Evolutionary conservation across 2,797 vertebrate genomes (phyloP), one percentile per base, ranked within the genome.

Genomic region (Pangasius larnaudii): DNA sequence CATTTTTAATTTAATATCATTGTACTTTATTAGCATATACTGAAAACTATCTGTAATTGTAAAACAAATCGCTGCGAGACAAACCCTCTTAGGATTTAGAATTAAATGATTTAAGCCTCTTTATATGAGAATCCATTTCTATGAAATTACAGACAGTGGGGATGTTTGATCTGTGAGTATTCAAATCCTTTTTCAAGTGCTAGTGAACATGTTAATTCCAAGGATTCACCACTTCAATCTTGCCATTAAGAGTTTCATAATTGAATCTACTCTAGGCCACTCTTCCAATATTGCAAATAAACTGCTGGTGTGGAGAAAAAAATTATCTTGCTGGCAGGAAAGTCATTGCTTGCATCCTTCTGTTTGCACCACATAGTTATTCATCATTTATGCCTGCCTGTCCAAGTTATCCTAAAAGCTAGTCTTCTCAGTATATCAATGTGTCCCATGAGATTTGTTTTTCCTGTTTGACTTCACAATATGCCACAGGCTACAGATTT

Each of bases 81-180:
- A 53, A 74, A 78, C 72, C 85, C 58, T 30, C 14, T 65, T 33
- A 24, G 39, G 51, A 65, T 67, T 82, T 51, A 33, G 71, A 84
- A 33, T 51, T 1, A 84, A 86, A 78, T 14, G 30, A 72, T 71
- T 86, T 88, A 82, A 85, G 74, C 49, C 72, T 91, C 72, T 81
- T 74, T 89, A 84, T 86, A 75, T 67, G 3, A 82, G 42, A 42
- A 71, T 82, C 77, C 1, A 53, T 90, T 90, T 86, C 14, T 56
- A n/a, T 84, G 27, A 86, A 85, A 74, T 72, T n/a, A 27, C 19
- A 22, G 67, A 75, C 67, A 77, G 42, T 77, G 13, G 58, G 61
- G 56, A 87, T 85, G 86, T 85, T 88, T 86, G 78, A 86, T 85
- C 86, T 89, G 63, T n/a, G 27, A 51, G 58, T 53, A 81, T 79